Base-by-base conservation (phyloP, 2,113 vertebrate genomes). In the Leuciscus idus region DNA sequence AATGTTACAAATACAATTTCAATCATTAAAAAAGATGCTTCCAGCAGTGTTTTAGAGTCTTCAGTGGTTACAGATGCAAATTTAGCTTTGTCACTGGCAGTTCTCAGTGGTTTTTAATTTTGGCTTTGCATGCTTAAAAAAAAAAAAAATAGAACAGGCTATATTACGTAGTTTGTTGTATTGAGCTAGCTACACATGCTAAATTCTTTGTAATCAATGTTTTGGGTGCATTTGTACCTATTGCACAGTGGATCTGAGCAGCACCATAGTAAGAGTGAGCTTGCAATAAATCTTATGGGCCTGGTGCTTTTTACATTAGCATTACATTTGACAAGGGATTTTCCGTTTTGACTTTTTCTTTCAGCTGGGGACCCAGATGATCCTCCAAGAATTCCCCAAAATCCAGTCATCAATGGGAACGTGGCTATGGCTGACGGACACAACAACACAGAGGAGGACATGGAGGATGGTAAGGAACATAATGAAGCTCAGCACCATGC, bases 341-440 rank as follows among this genome's bases (percentile, higher is more conserved):
- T 10, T 48, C 9, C 12, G 1, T 33, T 85, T 57, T 30, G 13
- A 8, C 15, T 57, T 39, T 52, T 5, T 70, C 81, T 15, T 39
- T 89, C 90, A 99, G 98, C 98, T 94, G 98, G 98, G 91, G 98
- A 99, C 93, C 96, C 98, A 86, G 98, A 99, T 86, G 98, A 99
- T 90, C 98, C 98, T 89, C 98, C 98, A 92, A 99, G 98, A 97
- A 98, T 99, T 89, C 96, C 98, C 26, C 96, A 96, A 76, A 99
- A 98, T 91, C 97, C 98, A 87, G 97, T 99, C 87, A 99, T 99
- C 93, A 99, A 99, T 89, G 98, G 98, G 86, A 99, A 99, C 85
- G 94, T 99, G 92, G 96, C 98, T n/a, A 97, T 99, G 96, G 97
- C 96, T 82, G 98, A 99, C 0, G 98, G 98, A 79, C 98, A 99